Evolutionary conservation across 2,113 vertebrate species (phyloP), one percentile per base, ranked within the genome.

Genomic region (Phrynosoma blainvillii): DNA sequence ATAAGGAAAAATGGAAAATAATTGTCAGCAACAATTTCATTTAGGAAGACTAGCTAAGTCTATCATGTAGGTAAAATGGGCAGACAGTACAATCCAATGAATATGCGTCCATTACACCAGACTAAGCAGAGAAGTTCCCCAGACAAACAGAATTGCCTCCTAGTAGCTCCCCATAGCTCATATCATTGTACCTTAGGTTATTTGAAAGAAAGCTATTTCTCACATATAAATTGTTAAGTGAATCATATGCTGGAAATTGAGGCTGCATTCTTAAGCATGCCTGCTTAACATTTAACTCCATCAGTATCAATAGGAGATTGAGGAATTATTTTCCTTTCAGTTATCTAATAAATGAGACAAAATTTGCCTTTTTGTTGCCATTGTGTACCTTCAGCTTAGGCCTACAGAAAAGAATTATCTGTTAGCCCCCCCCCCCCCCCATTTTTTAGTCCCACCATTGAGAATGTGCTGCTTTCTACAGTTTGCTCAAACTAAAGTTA

Each of bases 1-100:
- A 47, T 54, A 71, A 71, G 30, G 78, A 91, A 36, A 87, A 85
- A 36, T 62, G 90, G 14, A 16, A 87, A 70, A 81, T 20, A 54
- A 27, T 90, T 90, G 83, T 78, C 86, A 82, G 27, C 75, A 40
- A 27, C 91, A 84, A 86, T 90, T 56, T 52, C 21, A 75, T 16
- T 47, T 82, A 47, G 23, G 62, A 0, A 12, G 54, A n/a, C 11
- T 11, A 79, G n/a, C 75, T 25, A 70, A 79, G 54, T 16, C 40
- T 71, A 71, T 23, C 14, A n/a, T 10, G 21, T 13, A 11, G 66
- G 30, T 40, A 68, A 16, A 82, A 83, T 20, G 9, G 25, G 76
- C 20, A 65, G 54, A n/a, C 13, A 71, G 32, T 27, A 62, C 14
- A 81, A 13, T 82, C 62, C n/a, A 79, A 40, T 9, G 62, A 66